Evolutionary conservation across 1,140 invertebrate species (phyloP).

Genomic region (Wasmannia auropunctata): DNA sequence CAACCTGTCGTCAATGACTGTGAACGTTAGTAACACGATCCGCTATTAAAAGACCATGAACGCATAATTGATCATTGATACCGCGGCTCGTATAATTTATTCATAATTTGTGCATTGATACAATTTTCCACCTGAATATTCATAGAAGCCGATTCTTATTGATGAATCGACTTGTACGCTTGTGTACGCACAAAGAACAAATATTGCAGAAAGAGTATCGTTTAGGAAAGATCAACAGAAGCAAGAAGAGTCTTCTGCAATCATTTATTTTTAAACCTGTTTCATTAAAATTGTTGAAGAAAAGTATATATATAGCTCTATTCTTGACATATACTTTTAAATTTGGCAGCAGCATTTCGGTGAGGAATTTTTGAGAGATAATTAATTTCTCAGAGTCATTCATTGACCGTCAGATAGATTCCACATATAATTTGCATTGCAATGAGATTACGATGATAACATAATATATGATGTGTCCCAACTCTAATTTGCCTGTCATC

Average conservation of each 20-base stretch:
- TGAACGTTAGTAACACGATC: conserved; percentile 27
- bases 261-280: not conserved
- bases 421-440: not conserved
- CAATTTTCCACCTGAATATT: not conserved
- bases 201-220: not conserved
- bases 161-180: not conserved
- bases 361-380: not conserved
- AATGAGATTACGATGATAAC: not conserved
- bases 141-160: not conserved
- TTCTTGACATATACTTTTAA: not conserved
- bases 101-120: not conserved
- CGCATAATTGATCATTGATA: conserved; percentile 26
- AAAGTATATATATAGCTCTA: not conserved
- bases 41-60: not conserved
- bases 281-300: not conserved
- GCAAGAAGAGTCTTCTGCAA: not conserved
- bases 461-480: not conserved
- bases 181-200: not conserved
- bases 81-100: not conserved
- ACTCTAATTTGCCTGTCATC: not conserved
- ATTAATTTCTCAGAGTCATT: not conserved
- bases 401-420: not conserved
- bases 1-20: not conserved
- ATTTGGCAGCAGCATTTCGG: not conserved
- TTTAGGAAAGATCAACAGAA: not conserved